A percentile compares a stretch with the other conserved stretches of the same genome.
These are phyloP conservation scores for Falcaria lacertinaria DNA, from an alignment of 2,888 invertebrate species.

Conservation along the genomic window DNA sequence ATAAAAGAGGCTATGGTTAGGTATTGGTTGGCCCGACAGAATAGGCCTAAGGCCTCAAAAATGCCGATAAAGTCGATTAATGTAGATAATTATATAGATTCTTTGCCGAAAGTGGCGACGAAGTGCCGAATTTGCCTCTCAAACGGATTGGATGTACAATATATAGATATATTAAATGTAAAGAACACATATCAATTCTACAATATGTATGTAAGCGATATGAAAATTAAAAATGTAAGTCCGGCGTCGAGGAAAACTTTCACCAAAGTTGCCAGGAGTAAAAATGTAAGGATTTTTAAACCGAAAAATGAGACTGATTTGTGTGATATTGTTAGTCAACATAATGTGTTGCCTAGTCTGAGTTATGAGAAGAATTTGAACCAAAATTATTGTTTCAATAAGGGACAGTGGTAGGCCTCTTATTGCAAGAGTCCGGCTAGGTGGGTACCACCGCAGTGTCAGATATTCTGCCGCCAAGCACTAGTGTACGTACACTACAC, in stretches of 20 bases:
- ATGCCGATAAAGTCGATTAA: conserved; percentile 40
- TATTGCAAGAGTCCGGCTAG: too few relatives aligned
- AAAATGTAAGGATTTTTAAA: conserved; percentile 50
- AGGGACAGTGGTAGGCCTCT: background rate
- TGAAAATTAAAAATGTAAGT: conserved; percentile 20
- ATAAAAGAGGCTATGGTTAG: conserved; percentile 57
- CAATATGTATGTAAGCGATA: conserved; percentile 38
- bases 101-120: conserved; percentile 35
- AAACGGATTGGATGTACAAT: conserved; percentile 23
- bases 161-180: conserved; percentile 36
- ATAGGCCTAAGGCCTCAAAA: conserved; percentile 29
- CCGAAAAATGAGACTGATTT: conserved; percentile 48
- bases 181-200: conserved; percentile 53
- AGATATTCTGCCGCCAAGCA: too few relatives aligned
- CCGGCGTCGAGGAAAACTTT: conserved; percentile 60
- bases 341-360: conserved; percentile 30
- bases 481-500: too few relatives aligned
- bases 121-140: conserved; percentile 43
- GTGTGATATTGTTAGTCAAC: conserved; percentile 41
- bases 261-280: conserved; percentile 36
- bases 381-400: conserved; percentile 1
- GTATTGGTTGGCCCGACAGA: conserved; percentile 38
- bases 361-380: conserved; percentile 6
- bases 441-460: too few relatives aligned
- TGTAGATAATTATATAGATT: conserved; percentile 45